These are phyloP conservation scores for Falco novaeseelandiae DNA, from an alignment of 2,797 vertebrate species.

Conservation along the genomic window DNA sequence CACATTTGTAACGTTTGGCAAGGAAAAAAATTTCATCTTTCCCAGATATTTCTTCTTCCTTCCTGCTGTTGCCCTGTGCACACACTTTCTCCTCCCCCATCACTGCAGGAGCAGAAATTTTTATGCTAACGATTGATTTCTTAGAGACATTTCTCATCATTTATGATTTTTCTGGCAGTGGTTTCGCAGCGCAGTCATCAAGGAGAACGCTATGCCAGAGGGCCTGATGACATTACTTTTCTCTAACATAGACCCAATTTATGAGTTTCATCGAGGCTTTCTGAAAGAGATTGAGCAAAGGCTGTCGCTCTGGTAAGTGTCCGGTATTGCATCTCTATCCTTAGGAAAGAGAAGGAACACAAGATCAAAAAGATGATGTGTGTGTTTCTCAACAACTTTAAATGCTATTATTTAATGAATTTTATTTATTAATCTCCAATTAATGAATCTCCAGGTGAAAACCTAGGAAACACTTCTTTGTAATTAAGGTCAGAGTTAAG, in stretches of 20 bases:
- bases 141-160: neutral
- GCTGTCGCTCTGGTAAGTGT: conserved; percentile 88
- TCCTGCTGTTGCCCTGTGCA: neutral
- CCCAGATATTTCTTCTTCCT: neutral
- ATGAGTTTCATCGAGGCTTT: conserved; percentile 93
- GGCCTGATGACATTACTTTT: conserved; percentile 91
- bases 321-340: neutral
- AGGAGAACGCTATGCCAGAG: conserved; percentile 91
- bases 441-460: neutral
- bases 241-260: conserved; percentile 94
- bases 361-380: neutral
- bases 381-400: neutral
- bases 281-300: conserved; percentile 93
- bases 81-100: neutral
- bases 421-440: neutral
- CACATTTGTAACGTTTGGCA: neutral
- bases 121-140: neutral
- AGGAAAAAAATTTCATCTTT: neutral
- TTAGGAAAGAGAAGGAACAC: neutral
- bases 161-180: conserved; percentile 78
- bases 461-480: neutral
- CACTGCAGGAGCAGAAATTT: neutral
- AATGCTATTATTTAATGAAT: too few relatives aligned
- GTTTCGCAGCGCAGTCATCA: conserved; percentile 93
- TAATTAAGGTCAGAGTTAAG: neutral